Evolutionary conservation across 2,888 invertebrate species (phyloP).

Genomic region (Ypsolopha sequella): DNA sequence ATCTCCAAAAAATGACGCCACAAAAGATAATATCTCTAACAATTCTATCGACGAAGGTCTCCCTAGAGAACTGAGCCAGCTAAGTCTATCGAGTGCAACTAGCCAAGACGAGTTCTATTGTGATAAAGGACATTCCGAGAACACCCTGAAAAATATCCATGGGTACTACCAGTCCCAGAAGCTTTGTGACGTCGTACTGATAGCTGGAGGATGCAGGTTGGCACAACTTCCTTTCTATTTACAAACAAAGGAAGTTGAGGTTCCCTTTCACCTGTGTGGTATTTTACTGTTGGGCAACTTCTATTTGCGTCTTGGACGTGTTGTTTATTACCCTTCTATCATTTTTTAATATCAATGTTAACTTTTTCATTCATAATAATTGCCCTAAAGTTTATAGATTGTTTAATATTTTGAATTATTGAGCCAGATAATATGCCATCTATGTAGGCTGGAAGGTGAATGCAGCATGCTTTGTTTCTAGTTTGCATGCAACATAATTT

Average conservation of each 20-base stretch:
- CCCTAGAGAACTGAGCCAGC: constrained; percentile 76
- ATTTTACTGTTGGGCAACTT: neutral
- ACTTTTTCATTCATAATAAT: no score
- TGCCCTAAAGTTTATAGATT: no score
- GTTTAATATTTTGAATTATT: no score
- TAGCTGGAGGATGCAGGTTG: constrained; percentile 81
- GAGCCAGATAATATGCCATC: no score
- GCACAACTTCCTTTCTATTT: constrained; percentile 6
- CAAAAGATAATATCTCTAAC: constrained; percentile 61
- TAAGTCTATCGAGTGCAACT: constrained; percentile 74
- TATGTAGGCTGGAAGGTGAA: no score
- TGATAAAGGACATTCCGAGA: constrained; percentile 84
- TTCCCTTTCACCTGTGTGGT: neutral
- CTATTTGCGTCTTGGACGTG: no score
- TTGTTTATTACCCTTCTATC: no score
- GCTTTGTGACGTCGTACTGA: constrained; percentile 88
- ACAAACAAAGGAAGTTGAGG: neutral
- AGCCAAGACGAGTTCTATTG: constrained; percentile 85
- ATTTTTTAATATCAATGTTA: no score
- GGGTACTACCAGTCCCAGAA: constrained; percentile 84
- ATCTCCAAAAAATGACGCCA: constrained; percentile 44
- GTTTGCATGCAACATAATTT: no score
- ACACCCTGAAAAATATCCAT: constrained; percentile 85
- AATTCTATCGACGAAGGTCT: constrained; percentile 69
- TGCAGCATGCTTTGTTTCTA: no score